A percentile compares a stretch with the other conserved stretches of the same genome.
These are phyloP conservation scores for Metallyticus violacea DNA, from an alignment of 2,888 invertebrate species.

Conservation along the genomic window DNA sequence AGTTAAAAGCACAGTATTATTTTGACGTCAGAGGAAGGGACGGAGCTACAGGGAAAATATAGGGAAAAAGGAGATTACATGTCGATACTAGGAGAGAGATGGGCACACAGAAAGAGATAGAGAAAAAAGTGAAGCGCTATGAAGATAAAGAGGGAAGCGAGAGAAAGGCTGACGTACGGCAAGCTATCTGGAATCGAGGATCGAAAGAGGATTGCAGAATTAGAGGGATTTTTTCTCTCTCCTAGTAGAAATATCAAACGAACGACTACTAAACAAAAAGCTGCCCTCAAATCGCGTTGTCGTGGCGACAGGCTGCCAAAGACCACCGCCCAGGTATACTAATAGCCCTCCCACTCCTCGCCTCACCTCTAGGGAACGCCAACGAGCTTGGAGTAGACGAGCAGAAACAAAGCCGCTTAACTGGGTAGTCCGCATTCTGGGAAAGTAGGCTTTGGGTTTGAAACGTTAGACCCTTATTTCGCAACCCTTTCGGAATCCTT, in stretches of 20 bases:
- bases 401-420: constrained; percentile 16
- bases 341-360: constrained; percentile 9
- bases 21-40: background rate
- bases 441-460: background rate
- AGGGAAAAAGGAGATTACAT: background rate
- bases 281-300: constrained; percentile 20
- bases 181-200: background rate
- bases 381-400: background rate
- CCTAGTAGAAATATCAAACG: constrained; percentile 8
- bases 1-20: background rate
- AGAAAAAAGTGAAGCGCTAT: background rate
- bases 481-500: background rate
- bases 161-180: background rate
- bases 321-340: constrained; percentile 2
- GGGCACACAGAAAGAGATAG: background rate
- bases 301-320: constrained; percentile 20
- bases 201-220: constrained; percentile 22
- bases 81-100: background rate
- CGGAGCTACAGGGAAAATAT: background rate
- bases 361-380: background rate
- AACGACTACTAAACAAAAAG: constrained; percentile 12
- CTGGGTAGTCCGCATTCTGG: background rate
- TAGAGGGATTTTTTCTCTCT: constrained; percentile 13
- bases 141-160: background rate
- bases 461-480: background rate